A percentile compares a stretch with the other conserved stretches of the same genome.
phyloP scores from a whole-genome alignment of 2,888 invertebrate species.

The Sphecodes monilicornis region DNA sequence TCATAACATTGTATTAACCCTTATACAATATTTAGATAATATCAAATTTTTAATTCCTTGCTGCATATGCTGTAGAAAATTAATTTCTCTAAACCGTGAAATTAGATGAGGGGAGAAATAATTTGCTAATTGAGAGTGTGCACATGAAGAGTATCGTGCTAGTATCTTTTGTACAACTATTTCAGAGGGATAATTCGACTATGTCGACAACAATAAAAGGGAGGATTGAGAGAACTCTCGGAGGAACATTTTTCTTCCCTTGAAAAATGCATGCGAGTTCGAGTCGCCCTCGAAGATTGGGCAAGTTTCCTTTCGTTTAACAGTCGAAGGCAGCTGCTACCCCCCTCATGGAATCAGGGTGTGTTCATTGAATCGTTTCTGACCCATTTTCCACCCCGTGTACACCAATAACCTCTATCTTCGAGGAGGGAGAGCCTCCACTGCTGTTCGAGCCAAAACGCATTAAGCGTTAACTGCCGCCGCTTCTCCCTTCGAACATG shows the following conservation, averaged over 20 bases:
- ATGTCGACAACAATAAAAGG: background rate
- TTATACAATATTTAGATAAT: background rate
- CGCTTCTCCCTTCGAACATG: constrained; percentile 20
- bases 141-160: background rate
- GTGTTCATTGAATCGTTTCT: constrained; percentile 47
- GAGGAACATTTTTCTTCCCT: background rate
- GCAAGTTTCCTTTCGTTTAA: constrained; percentile 7
- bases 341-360: background rate
- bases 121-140: background rate
- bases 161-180: background rate
- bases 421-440: constrained; percentile 1
- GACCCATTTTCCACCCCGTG: constrained; percentile 35
- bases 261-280: background rate
- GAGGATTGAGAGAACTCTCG: background rate
- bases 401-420: constrained; percentile 32
- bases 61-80: background rate
- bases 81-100: background rate
- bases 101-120: background rate
- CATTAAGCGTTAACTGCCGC: constrained; percentile 33
- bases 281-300: background rate
- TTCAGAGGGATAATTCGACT: background rate
- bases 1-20: too few relatives aligned
- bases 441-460: constrained; percentile 15
- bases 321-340: constrained; percentile 11
- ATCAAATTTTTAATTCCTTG: background rate